These are phyloP conservation scores for Aythya baeri DNA, from an alignment of 2,113 vertebrate genomes.

Conservation along the genomic window DNA sequence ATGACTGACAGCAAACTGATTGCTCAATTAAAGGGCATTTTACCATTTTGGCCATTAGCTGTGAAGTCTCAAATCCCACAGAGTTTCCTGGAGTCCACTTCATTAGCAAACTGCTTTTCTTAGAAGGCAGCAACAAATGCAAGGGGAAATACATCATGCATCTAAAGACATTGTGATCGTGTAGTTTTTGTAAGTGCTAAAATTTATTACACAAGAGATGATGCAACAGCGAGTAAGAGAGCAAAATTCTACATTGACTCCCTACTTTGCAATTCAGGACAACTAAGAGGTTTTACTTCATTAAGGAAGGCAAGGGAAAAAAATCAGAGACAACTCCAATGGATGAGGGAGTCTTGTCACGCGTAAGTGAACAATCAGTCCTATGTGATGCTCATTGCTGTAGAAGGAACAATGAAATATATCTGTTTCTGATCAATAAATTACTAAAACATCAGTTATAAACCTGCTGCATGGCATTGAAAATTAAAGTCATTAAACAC, in stretches of 20 bases:
- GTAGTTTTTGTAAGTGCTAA: constrained; percentile 42
- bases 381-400: not conserved
- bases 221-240: constrained; percentile 57
- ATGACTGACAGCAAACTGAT: not conserved
- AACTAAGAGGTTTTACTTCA: constrained; percentile 50
- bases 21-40: not conserved
- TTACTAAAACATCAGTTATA: constrained; percentile 65
- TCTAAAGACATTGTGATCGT: not conserved
- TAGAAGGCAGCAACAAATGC: constrained; percentile 10
- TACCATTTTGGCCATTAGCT: not conserved
- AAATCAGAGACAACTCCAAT: not conserved
- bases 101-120: not conserved
- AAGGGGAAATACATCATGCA: constrained; percentile 20
- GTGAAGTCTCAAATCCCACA: not conserved
- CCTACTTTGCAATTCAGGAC: constrained; percentile 45
- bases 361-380: constrained; percentile 11
- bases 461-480: constrained; percentile 33
- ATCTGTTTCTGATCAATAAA: constrained; percentile 44
- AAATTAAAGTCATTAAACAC: constrained; percentile 24
- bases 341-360: constrained; percentile 5
- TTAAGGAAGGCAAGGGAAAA: constrained; percentile 21
- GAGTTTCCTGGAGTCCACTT: not conserved
- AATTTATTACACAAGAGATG: constrained; percentile 73
- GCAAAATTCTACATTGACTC: constrained; percentile 56
- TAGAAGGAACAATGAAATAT: constrained; percentile 41